Conservation (phyloP, 37 sponge, comb jelly and placozoan genomes). For the Geodia barretti region DNA sequence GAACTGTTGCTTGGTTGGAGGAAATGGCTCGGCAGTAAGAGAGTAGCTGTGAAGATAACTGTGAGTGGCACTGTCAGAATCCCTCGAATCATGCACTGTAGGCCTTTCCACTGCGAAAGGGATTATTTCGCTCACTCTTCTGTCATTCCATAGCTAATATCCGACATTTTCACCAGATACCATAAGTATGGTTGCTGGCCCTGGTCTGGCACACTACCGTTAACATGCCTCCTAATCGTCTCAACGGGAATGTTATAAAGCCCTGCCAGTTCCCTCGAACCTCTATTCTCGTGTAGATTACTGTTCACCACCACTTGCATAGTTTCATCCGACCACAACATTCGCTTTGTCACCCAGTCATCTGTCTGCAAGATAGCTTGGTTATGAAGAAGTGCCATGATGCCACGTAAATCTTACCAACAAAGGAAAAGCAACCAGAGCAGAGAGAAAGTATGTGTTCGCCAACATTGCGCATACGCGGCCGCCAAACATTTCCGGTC, state of each 20-base stretch:
- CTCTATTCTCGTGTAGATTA: not conserved
- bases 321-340: slow-evolving; percentile 30
- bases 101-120: slow-evolving; percentile 39
- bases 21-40: slow-evolving; percentile 3
- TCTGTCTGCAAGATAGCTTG: not conserved
- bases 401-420: not conserved
- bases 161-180: slow-evolving; percentile 46
- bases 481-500: no score
- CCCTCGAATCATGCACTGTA: slow-evolving; percentile 62
- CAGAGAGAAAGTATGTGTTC: no score
- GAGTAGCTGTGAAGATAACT: slow-evolving; percentile 23
- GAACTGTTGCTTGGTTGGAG: slow-evolving; percentile 14
- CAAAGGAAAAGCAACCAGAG: no score
- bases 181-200: slow-evolving; percentile 41
- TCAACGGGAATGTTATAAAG: slow-evolving; percentile 45
- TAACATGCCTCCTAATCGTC: slow-evolving; percentile 39
- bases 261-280: slow-evolving; percentile 33
- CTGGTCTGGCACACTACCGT: slow-evolving; percentile 58
- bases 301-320: slow-evolving; percentile 18
- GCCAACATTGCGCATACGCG: no score
- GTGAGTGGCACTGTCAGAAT: slow-evolving; percentile 26
- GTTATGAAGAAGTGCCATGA: slow-evolving; percentile 2
- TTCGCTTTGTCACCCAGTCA: slow-evolving; percentile 13
- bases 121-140: slow-evolving; percentile 19
- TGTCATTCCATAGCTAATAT: slow-evolving; percentile 52